Percentiles rank a stretch among this genome's conserved stretches.
phyloP scores from a whole-genome alignment of 2,797 vertebrate species.

The Anolis apletophallus region DNA sequence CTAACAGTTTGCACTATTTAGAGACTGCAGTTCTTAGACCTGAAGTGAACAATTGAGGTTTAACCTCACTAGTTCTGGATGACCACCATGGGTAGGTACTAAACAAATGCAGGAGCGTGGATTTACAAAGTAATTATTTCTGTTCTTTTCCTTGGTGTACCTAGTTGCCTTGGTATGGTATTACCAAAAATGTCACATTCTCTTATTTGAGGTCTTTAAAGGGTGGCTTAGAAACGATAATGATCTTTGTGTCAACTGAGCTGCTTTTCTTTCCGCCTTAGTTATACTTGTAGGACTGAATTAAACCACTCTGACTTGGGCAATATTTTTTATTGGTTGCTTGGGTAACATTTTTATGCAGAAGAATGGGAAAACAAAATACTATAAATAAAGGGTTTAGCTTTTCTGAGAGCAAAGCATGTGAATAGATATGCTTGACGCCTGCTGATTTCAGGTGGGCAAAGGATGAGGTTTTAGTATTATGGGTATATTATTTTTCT shows the following conservation, averaged over 20 bases:
- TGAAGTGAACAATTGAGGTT: not conserved
- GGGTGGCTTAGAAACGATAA: not conserved
- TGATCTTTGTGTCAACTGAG: not conserved
- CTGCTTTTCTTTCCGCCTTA: not conserved
- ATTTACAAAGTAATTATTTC: not conserved
- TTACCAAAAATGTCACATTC: not conserved
- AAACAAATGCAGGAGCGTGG: not conserved
- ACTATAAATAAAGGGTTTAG: not conserved
- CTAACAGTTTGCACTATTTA: not conserved
- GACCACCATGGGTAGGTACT: too few relatives aligned
- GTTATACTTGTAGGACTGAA: too few relatives aligned
- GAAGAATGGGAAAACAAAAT: not conserved
- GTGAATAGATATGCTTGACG: not conserved
- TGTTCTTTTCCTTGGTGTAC: not conserved
- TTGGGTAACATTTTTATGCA: not conserved
- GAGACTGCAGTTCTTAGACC: not conserved
- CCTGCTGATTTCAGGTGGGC: not conserved
- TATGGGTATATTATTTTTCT: not conserved
- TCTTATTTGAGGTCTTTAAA: not conserved
- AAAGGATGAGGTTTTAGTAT: not conserved
- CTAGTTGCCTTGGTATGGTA: not conserved
- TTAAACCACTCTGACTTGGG: too few relatives aligned
- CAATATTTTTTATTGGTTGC: not conserved
- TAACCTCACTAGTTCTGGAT: too few relatives aligned
- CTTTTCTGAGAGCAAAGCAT: not conserved